Conservation (phyloP, 2,113 vertebrate genomes). For the Nothoprocta perdicaria region DNA sequence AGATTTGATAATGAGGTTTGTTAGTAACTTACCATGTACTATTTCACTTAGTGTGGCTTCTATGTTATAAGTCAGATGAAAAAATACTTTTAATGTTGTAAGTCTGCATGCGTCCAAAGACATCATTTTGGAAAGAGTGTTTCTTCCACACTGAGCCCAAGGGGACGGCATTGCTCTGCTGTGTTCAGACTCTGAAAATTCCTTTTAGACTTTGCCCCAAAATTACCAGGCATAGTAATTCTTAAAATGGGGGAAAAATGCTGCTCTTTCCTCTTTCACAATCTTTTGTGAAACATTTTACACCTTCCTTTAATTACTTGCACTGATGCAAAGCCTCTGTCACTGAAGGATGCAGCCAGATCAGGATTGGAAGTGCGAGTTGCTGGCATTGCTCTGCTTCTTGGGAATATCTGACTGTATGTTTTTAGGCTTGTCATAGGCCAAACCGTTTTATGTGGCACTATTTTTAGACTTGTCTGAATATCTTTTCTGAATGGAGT, state of each 20-base stretch:
- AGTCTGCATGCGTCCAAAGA: background rate
- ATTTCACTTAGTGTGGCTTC: background rate
- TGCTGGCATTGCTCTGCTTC: background rate
- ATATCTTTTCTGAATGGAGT: background rate
- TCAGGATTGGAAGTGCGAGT: background rate
- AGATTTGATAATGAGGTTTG: background rate
- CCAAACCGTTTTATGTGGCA: background rate
- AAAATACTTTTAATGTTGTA: background rate
- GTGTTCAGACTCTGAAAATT: background rate
- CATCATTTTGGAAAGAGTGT: background rate
- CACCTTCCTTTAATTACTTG: background rate
- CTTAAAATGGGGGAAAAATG: background rate
- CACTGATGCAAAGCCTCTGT: background rate
- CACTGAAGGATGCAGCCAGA: background rate
- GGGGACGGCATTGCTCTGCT: background rate
- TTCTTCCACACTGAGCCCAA: background rate
- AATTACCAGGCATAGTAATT: background rate
- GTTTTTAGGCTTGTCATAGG: background rate
- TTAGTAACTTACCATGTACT: background rate
- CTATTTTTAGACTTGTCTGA: background rate
- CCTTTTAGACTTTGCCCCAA: background rate
- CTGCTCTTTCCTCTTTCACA: background rate
- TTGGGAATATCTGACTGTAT: background rate
- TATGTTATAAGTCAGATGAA: background rate
- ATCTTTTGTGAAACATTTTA: background rate